Evolutionary conservation across 2,113 vertebrate genomes (phyloP).

Genomic region (Dasyprocta punctata): DNA sequence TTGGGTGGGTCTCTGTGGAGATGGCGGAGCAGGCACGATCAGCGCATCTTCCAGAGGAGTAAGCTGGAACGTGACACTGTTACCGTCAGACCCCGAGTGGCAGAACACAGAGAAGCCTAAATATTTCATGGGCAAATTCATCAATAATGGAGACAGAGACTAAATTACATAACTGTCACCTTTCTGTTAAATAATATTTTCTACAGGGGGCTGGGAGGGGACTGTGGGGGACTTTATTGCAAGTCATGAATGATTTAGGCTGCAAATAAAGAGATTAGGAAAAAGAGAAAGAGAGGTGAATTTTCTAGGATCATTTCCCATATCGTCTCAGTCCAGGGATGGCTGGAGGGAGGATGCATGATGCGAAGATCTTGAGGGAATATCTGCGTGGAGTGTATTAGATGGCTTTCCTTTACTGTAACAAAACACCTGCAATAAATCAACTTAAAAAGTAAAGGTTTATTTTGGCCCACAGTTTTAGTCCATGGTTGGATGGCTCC

Average conservation of each 20-base stretch:
- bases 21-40: slow-evolving; percentile 58
- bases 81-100: slow-evolving; percentile 72
- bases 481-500: too few relatives aligned
- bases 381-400: neutral
- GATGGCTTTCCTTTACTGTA: neutral
- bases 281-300: slow-evolving; percentile 52
- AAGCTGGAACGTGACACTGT: slow-evolving; percentile 80
- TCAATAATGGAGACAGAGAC: slow-evolving; percentile 88
- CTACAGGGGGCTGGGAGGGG: slow-evolving; percentile 77
- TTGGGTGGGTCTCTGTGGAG: neutral
- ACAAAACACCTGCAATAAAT: neutral
- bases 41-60: slow-evolving; percentile 71
- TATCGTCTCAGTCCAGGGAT: neutral
- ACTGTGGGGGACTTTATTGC: slow-evolving; percentile 80
- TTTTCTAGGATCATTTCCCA: slow-evolving; percentile 49
- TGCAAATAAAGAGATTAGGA: slow-evolving; percentile 82
- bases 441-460: neutral
- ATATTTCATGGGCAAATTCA: slow-evolving; percentile 90
- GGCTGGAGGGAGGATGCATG: neutral
- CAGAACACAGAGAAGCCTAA: slow-evolving; percentile 82
- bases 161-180: slow-evolving; percentile 89
- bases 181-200: slow-evolving; percentile 89
- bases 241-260: slow-evolving; percentile 85
- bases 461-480: neutral
- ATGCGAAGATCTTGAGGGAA: neutral